phyloP scores from a whole-genome alignment of 2,797 vertebrate species.

The Cyprinella venusta region DNA sequence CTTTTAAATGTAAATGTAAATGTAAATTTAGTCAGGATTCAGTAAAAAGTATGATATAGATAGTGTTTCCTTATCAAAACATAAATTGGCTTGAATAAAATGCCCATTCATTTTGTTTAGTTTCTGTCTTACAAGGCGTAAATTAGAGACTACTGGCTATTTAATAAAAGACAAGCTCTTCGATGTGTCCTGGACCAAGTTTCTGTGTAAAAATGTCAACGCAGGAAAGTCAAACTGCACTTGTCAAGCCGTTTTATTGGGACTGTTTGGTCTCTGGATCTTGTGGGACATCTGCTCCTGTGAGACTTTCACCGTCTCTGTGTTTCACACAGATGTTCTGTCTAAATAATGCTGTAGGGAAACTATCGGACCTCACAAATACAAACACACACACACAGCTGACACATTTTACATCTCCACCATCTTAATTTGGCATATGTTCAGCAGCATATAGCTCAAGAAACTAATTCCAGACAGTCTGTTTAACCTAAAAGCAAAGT shows the following conservation, averaged over 20 bases:
- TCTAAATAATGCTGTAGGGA: conserved; percentile 1
- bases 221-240: not conserved
- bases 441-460: not conserved
- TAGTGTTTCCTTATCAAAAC: not conserved
- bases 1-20: not conserved
- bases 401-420: conserved; percentile 15
- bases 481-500: not conserved
- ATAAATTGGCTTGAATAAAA: not conserved
- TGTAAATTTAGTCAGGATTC: not conserved
- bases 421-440: not conserved
- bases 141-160: not conserved
- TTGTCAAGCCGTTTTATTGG: not conserved
- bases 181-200: not conserved
- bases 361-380: not conserved
- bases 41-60: not conserved
- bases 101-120: not conserved
- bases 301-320: not conserved
- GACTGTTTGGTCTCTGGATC: conserved; percentile 6
- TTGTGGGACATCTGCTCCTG: conserved; percentile 22
- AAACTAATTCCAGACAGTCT: not conserved
- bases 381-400: not conserved
- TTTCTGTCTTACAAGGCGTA: not conserved
- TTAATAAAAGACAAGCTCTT: not conserved
- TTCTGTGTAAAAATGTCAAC: not conserved
- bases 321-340: conserved; percentile 1